Evolutionary conservation across 2,888 invertebrate genomes (phyloP).

Genomic region (Dinocampus coccinellae): DNA sequence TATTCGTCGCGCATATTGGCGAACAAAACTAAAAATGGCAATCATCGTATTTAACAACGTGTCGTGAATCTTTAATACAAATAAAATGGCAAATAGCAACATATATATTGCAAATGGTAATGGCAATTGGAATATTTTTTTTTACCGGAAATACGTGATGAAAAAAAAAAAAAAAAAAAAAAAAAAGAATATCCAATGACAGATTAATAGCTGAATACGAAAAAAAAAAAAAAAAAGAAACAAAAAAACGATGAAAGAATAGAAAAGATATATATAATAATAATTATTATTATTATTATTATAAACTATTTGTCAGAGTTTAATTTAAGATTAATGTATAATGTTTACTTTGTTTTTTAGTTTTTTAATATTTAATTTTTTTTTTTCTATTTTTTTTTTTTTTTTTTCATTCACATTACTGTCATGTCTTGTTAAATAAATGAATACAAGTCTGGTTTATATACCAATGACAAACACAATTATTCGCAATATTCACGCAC

Average conservation of each 20-base stretch:
- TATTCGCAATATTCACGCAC: background rate
- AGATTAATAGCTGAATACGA: background rate
- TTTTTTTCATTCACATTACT: background rate
- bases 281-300: too few species aligned
- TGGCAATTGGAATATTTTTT: background rate
- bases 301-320: background rate
- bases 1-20: background rate
- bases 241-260: too few species aligned
- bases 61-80: background rate
- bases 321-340: too few species aligned
- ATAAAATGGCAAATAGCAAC: constrained; percentile 3
- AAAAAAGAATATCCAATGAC: background rate
- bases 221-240: background rate
- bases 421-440: background rate
- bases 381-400: background rate
- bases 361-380: too few species aligned
- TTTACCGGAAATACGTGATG: background rate
- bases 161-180: background rate
- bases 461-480: background rate
- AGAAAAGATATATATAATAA: too few species aligned
- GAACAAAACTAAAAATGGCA: constrained; percentile 5
- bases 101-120: constrained; percentile 3
- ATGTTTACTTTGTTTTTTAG: too few species aligned
- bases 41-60: background rate
- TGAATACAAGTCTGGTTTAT: background rate